Conservation (phyloP, 2,113 vertebrate species). For the Neopipo cinnamomea region DNA sequence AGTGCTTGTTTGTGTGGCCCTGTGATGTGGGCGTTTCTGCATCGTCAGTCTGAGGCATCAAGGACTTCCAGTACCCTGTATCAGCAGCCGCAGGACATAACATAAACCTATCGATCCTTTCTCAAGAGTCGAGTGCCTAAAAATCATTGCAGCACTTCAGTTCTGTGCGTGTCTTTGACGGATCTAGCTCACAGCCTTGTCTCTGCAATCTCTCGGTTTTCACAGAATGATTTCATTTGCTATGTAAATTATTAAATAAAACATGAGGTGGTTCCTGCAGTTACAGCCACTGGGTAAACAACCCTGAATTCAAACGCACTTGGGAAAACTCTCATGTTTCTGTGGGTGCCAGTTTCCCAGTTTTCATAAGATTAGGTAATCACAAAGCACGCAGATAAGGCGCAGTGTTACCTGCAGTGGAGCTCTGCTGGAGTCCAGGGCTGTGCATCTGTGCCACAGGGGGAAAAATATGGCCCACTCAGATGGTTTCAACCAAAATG, state of each 20-base stretch:
- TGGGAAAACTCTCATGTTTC: neutral
- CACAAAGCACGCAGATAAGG: accelerated
- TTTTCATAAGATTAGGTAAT: neutral
- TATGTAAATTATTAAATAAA: neutral
- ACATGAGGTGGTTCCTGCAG: neutral
- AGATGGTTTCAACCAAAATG: neutral
- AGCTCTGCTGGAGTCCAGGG: neutral
- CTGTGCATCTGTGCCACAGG: neutral
- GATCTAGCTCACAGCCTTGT: neutral
- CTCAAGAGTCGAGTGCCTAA: neutral
- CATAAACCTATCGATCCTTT: neutral
- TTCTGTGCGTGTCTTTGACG: neutral
- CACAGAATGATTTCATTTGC: neutral
- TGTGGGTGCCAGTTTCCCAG: neutral
- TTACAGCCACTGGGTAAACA: neutral
- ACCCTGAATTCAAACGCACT: neutral
- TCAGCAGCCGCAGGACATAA: neutral
- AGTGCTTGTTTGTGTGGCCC: neutral
- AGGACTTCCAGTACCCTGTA: neutral
- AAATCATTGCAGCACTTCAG: neutral
- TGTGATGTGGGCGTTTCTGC: accelerated
- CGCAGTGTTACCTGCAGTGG: neutral
- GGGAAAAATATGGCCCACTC: neutral
- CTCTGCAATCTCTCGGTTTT: neutral
- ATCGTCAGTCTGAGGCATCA: neutral